Evolutionary conservation across 1,140 invertebrate genomes (phyloP), one percentile per base, ranked within the genome.

Genomic region (Nasonia longicornis): DNA sequence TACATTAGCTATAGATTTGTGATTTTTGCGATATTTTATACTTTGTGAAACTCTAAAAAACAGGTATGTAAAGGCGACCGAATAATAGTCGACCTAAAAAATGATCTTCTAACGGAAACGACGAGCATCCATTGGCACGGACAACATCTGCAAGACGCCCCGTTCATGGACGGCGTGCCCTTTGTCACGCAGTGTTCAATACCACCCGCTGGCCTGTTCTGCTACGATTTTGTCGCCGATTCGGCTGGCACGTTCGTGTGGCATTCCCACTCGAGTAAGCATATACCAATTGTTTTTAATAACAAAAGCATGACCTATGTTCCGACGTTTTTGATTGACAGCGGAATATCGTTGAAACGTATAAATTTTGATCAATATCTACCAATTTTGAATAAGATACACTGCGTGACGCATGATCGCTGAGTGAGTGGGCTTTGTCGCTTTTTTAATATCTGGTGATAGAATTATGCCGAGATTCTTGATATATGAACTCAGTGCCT

Each of bases 231-330:
- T 42, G 42, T 81, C 8, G 92, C 91, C 8, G 86, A 86, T 29
- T 91, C 87, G 42, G 79, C 87, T 58, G 94, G 94, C 29, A 94
- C 93, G 1, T 93, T 94, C 86, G 94, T 93, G 84, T 95, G 93
- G 92, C 94, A 95, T 87, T 93, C 93, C 22, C 94, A 95, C 84
- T 90, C 92, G 52, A 92, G 93, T 92, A 85, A 83, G 58, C n/a
- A n/a, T 63, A 4, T 16, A 63, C 4, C 58, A 20, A n/a, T 63
- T 16, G 8, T 16, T 16, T 80, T 16, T 42, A 63, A 20, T 20
- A 63, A 63, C 58, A 16, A 26, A 29, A 22, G 20, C 1, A 20
- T n/a, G 58, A 20, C n/a, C 3, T 63, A 7, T 7, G 4, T 0
- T 6, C 14, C 0, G 16, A 20, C 20, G 58, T 63, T 22, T 20